These are phyloP conservation scores for Climacteris rufus DNA, from an alignment of 2,113 vertebrate genomes.

Conservation along the genomic window DNA sequence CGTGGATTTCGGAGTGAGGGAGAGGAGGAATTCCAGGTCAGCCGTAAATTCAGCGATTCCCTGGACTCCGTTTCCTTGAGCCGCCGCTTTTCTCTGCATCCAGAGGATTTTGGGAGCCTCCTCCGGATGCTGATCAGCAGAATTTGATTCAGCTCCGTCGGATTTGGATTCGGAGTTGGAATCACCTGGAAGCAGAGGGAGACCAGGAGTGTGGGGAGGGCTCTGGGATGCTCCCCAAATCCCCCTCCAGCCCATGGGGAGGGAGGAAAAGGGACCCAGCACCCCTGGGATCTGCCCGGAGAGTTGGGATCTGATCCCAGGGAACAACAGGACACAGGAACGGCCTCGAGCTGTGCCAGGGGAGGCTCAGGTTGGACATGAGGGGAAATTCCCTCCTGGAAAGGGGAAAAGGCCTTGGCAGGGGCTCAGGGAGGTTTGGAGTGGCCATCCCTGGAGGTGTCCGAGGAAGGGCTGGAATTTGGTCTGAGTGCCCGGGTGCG, in stretches of 20 bases:
- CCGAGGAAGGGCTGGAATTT: neutral
- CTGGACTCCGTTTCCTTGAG: fast-evolving
- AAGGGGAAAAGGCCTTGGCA: neutral
- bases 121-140: too few relatives aligned
- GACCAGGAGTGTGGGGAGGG: neutral
- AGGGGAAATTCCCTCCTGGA: neutral
- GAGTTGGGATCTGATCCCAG: neutral
- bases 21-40: neutral
- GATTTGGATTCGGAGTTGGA: too few relatives aligned
- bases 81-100: fast-evolving
- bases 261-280: neutral
- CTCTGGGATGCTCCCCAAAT: neutral
- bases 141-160: too few relatives aligned
- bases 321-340: neutral
- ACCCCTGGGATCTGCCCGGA: neutral
- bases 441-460: neutral
- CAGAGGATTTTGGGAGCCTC: neutral
- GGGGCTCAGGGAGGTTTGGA: neutral
- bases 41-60: fast-evolving
- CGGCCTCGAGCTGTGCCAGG: neutral
- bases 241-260: neutral
- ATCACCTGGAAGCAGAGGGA: neutral
- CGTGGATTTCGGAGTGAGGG: neutral
- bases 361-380: neutral
- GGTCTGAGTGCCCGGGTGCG: neutral